These are phyloP conservation scores for Polydrusus cervinus DNA, from an alignment of 2,888 invertebrate genomes.

Conservation along the genomic window DNA sequence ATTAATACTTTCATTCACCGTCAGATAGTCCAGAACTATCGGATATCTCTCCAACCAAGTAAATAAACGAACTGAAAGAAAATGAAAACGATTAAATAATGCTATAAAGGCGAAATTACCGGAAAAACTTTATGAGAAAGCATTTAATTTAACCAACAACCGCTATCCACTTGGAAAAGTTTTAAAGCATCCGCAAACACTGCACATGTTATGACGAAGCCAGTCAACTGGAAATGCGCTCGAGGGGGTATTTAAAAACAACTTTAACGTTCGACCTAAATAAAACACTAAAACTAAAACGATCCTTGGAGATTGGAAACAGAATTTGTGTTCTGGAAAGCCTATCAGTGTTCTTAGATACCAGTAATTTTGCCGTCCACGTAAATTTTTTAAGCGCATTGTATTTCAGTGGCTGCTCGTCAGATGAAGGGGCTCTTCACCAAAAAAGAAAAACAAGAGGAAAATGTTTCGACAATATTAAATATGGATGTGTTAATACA, in stretches of 20 bases:
- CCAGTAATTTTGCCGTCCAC: no score
- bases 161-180: conserved; percentile 20
- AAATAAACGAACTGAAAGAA: background rate
- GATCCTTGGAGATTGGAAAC: conserved; percentile 4
- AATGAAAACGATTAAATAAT: background rate
- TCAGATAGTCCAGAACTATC: no score
- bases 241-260: conserved; percentile 22
- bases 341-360: background rate
- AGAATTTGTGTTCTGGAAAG: conserved; percentile 2
- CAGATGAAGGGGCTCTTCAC: no score
- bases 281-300: conserved; percentile 15
- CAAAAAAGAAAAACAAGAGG: no score
- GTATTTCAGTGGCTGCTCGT: no score
- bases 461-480: no score
- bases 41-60: background rate
- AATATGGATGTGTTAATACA: no score
- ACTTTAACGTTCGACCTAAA: conserved; percentile 13
- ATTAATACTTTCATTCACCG: background rate
- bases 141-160: background rate
- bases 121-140: conserved; percentile 8
- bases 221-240: conserved; percentile 23
- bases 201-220: conserved; percentile 8
- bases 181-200: conserved; percentile 14
- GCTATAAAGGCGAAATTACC: background rate
- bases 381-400: no score